Conservation (phyloP, 2,888 invertebrate species). For the Agrilus biguttatus region DNA sequence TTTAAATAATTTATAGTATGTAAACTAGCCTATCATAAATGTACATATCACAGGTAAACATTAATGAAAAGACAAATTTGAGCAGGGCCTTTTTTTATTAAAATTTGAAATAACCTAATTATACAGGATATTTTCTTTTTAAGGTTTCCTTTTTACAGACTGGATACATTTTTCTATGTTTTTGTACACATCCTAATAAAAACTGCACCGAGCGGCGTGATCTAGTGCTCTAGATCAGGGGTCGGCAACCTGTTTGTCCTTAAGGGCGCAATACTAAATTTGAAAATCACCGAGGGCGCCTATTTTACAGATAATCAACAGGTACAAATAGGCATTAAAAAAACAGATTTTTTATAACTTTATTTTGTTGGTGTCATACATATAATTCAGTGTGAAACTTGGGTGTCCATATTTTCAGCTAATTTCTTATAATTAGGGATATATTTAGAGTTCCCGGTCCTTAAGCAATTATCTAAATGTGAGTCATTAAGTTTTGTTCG, state of each 20-base stretch:
- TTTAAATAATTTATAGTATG: too few relatives aligned
- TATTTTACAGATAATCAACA: slow-evolving; percentile 4
- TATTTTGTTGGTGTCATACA: slow-evolving; percentile 4
- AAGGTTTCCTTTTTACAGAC: too few relatives aligned
- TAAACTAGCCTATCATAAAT: too few relatives aligned
- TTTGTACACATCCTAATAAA: too few relatives aligned
- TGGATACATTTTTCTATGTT: too few relatives aligned
- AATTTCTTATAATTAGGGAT: slow-evolving; percentile 3
- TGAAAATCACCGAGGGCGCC: slow-evolving; percentile 3
- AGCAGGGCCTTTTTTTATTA: too few relatives aligned
- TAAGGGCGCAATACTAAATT: slow-evolving; percentile 1
- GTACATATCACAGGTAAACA: too few relatives aligned
- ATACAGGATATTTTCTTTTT: too few relatives aligned
- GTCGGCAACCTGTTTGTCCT: background rate
- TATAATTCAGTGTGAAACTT: slow-evolving; percentile 5
- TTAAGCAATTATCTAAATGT: slow-evolving; percentile 2
- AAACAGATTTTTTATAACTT: slow-evolving; percentile 5
- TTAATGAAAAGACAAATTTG: too few relatives aligned
- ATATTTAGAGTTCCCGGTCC: slow-evolving; percentile 3
- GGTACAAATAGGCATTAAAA: slow-evolving; percentile 6
- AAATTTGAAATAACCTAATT: too few relatives aligned
- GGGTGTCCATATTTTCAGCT: slow-evolving; percentile 1
- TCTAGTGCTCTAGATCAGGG: background rate
- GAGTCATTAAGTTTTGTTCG: slow-evolving; percentile 1
- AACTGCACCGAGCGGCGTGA: too few relatives aligned